Evolutionary conservation across 2,797 vertebrate genomes (phyloP), one percentile per base, ranked within the genome.

Genomic region (Hirundo rustica): DNA sequence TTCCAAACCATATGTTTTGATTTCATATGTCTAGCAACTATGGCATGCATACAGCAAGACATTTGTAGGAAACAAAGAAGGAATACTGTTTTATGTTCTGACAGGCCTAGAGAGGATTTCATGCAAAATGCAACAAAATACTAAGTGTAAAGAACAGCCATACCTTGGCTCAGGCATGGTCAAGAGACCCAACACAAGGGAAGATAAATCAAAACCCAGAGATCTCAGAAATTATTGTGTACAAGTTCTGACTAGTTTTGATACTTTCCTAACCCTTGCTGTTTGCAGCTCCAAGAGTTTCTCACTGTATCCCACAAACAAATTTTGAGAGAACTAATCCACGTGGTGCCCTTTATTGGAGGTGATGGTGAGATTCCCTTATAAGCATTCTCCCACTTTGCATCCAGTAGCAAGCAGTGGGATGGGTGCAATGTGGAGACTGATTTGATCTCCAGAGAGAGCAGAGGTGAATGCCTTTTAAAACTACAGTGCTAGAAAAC

Each of bases 1-100:
- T 93, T 97, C 92, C 54, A n/a, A n/a, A n/a, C n/a, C n/a, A n/a
- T n/a, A n/a, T 83, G 73, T 76, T 97, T 95, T 36, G 61, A 40
- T 19, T 79, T 44, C 15, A 7, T 13, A 12, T 50, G 36, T 55
- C 47, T 66, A 70, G 47, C 0, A 1, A 26, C 23, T 61, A 36
- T 29, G 32, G 29, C 23, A 34, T 40, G 32, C 5, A 16, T 19
- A 16, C 18, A 62, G 34, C n/a, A 70, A 87, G 22, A n/a, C 3
- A 48, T 70, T 77, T 64, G 4, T 16, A 64, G 40, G n/a, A 76
- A 71, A 72, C 25, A 42, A 71, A 60, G 44, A 67, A 73, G 19
- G 17, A 17, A 88, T 3, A 5, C 50, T 57, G 26, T 16, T 55
- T 71, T 77, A 38, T 66, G 23, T 64, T 89, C 70, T 74, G 38